Evolutionary conservation across 2,797 vertebrate genomes (phyloP), one percentile per base, ranked within the genome.

Genomic region (Gymnodraco acuticeps): DNA sequence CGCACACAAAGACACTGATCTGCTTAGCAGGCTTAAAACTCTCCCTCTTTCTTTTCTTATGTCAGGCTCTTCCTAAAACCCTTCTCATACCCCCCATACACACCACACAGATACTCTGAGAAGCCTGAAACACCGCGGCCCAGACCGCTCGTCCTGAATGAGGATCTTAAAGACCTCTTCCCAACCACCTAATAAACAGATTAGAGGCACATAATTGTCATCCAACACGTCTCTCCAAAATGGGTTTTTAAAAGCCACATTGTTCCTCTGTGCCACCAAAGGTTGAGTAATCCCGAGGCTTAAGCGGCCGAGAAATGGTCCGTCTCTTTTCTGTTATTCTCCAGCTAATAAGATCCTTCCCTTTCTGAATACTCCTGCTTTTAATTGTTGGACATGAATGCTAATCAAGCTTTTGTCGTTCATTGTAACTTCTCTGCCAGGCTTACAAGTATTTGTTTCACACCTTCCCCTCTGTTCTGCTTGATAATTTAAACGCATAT

Each of bases 1-100:
- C 83, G 45, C 88, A 91, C 88, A 94, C 88, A 92, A 90, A 93
- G 92, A 88, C 80, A 76, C 87, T 92, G 93, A 94, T 92, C 93
- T 89, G 85, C 92, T 93, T 91, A 91, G 87, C 70, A 61, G 82
- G 87, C 86, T 89, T 89, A 90, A 82, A 88, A 80, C 80, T 84
- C 74, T 86, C 80, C 33, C 74, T 77, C 75, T 66, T 38, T 70
- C 65, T 71, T 79, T 86, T 87, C 84, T 93, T 89, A 73, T 82
- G 81, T 87, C 75, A 74, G 74, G 46, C 86, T 87, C 75, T 75
- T 85, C 16, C 56, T 63, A 85, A 91, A 89, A 83, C 58, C 88
- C 78, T 67, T 72, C 70, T 77, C 71, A 71, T 70, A 69, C 75
- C 82, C 80, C 81, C 80, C 73, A 19, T 43, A 71, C 65, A 60